Evolutionary conservation across 1,140 invertebrate species (phyloP).

Genomic region (Drosophila parabipectinata): DNA sequence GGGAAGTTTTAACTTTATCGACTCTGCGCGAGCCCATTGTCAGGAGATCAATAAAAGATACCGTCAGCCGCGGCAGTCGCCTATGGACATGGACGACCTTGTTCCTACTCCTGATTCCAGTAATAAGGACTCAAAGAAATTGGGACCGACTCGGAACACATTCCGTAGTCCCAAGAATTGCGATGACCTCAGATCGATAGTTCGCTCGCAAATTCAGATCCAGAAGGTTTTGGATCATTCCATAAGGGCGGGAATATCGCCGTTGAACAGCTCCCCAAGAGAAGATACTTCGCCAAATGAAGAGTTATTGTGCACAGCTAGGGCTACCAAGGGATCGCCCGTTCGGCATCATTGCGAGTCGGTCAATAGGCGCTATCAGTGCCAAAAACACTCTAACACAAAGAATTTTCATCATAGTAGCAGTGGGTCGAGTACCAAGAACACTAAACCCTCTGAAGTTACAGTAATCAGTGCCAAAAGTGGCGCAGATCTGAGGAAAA

Average conservation of each 20-base stretch:
- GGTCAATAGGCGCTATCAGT: background rate
- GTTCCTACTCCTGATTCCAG: background rate
- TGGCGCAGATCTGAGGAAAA: slow-evolving; percentile 46
- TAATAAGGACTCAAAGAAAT: background rate
- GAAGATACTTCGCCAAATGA: background rate
- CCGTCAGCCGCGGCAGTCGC: background rate
- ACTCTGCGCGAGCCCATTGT: background rate
- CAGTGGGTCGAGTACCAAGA: background rate
- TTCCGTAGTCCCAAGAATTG: slow-evolving; percentile 14
- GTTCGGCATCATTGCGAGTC: slow-evolving; percentile 5
- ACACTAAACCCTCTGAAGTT: slow-evolving; percentile 5
- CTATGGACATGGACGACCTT: no score
- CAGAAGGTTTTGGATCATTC: background rate
- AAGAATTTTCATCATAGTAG: background rate
- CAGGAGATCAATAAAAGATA: background rate
- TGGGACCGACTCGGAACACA: slow-evolving; percentile 5
- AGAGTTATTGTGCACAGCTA: background rate
- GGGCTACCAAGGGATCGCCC: background rate
- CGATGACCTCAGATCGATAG: slow-evolving; percentile 21
- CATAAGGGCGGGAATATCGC: background rate
- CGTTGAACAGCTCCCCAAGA: background rate
- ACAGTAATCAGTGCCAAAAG: slow-evolving; percentile 62
- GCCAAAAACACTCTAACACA: background rate
- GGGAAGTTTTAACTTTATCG: background rate
- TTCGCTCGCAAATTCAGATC: slow-evolving; percentile 17